Evolutionary conservation across 2,888 invertebrate genomes (phyloP).

Genomic region (Cryptus armator): DNA sequence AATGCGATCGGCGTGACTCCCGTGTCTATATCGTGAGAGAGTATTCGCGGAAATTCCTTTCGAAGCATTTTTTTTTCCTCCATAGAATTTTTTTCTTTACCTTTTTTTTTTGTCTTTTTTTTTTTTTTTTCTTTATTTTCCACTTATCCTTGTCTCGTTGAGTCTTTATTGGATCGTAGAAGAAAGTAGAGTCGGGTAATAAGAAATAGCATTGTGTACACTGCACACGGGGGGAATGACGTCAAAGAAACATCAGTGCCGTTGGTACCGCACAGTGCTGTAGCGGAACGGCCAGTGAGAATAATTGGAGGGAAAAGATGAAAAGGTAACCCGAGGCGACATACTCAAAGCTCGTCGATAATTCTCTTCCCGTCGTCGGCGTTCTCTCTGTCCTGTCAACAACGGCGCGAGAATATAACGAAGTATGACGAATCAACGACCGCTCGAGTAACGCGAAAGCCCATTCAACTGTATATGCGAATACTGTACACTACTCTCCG

Average conservation of each 20-base stretch:
- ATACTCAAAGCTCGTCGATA: background rate
- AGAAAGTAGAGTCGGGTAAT: background rate
- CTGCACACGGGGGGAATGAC: background rate
- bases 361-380: background rate
- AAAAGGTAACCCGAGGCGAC: background rate
- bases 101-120: background rate
- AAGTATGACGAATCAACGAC: constrained; percentile 27
- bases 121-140: constrained; percentile 32
- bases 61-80: constrained; percentile 16
- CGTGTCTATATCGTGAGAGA: constrained; percentile 14
- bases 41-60: constrained; percentile 49
- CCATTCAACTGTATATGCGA: background rate
- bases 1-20: background rate
- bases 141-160: constrained; percentile 8
- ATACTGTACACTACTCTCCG: background rate
- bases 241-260: background rate
- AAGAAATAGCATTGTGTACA: constrained; percentile 33
- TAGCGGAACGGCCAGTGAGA: background rate
- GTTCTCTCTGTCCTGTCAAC: constrained; percentile 1
- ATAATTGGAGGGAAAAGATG: constrained; percentile 9
- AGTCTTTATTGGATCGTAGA: constrained; percentile 23
- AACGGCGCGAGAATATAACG: constrained; percentile 8
- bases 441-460: background rate
- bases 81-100: constrained; percentile 48
- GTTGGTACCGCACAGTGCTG: background rate